Evolutionary conservation across 2,113 vertebrate genomes (phyloP).

Genomic region (Myocastor coypus): DNA sequence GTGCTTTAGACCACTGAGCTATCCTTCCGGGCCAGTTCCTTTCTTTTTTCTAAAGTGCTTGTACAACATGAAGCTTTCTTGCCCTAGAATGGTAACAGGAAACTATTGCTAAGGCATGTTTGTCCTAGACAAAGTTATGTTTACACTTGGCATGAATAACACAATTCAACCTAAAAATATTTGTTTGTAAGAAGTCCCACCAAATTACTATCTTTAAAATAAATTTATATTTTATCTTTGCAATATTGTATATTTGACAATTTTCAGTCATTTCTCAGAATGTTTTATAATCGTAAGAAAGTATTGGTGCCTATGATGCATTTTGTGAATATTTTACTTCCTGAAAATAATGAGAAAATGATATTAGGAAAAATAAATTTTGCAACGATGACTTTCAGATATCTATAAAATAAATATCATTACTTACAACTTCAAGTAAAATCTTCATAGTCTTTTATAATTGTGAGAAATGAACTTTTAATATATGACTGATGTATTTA

Average conservation of each 20-base stretch:
- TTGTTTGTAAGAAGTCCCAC: neutral
- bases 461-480: neutral
- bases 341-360: neutral
- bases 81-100: neutral
- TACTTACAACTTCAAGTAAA: neutral
- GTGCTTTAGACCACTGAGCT: too few relatives aligned
- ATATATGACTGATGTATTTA: neutral
- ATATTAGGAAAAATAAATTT: neutral
- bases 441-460: neutral
- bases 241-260: neutral
- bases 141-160: conserved; percentile 24
- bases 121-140: neutral
- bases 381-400: neutral
- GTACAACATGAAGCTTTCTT: neutral
- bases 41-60: neutral
- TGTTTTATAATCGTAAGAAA: neutral
- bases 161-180: neutral
- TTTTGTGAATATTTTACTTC: neutral
- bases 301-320: neutral
- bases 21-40: too few relatives aligned
- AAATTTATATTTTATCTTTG: neutral
- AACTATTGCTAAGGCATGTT: neutral
- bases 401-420: neutral
- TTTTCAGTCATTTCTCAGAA: neutral
- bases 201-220: neutral